Conservation (phyloP, 64 coral and sea anemone genomes). For the Montipora capricornis region DNA sequence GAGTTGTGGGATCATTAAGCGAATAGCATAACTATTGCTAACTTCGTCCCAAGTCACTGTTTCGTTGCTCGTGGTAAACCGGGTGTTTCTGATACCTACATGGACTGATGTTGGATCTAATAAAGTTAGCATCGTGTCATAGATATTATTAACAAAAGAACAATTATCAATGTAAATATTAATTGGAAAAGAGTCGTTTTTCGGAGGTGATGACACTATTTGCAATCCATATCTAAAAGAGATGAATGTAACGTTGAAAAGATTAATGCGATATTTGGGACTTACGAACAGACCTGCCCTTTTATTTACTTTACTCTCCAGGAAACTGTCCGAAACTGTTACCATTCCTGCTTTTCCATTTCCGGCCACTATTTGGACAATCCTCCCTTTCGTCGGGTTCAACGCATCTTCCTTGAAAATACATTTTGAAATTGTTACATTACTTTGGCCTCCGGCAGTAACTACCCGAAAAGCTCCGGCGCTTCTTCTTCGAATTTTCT, state of each 20-base stretch:
- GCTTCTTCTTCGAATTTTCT: not conserved
- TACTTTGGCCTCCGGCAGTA: not conserved
- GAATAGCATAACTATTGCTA: not conserved
- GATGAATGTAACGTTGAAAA: not conserved
- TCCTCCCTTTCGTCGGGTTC: not conserved
- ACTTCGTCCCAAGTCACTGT: not conserved
- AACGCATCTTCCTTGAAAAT: not conserved
- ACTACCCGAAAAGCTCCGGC: not conserved
- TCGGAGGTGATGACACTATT: too few species aligned
- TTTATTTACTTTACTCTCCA: not conserved
- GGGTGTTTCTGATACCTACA: not conserved
- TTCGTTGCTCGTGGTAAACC: not conserved
- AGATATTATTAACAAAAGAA: not conserved
- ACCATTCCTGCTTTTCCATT: not conserved
- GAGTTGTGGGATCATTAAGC: not conserved
- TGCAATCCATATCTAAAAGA: too few species aligned
- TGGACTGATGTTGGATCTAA: not conserved
- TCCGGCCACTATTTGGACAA: not conserved
- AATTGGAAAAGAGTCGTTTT: not conserved
- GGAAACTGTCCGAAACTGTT: not conserved
- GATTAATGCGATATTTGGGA: slow-evolving; percentile 13
- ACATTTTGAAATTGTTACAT: slow-evolving; percentile 6
- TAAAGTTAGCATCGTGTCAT: not conserved
- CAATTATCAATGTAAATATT: not conserved
- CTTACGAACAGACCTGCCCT: not conserved